A percentile compares a stretch with the other conserved stretches of the same genome.
Evolutionary conservation across 2,888 invertebrate species (phyloP).

Genomic region (Apotomis turbidana): DNA sequence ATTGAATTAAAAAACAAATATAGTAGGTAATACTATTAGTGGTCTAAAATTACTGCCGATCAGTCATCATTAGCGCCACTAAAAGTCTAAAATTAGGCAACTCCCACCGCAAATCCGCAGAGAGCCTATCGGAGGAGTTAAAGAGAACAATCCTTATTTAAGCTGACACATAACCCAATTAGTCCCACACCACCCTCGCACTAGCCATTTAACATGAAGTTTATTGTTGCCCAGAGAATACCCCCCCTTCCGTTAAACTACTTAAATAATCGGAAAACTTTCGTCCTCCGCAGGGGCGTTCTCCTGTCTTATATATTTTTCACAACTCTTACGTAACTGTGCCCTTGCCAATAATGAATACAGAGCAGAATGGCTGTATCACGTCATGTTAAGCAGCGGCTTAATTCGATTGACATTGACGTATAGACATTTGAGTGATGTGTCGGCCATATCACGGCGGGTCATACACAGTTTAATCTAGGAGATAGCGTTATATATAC

Average conservation of each 20-base stretch:
- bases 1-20: too few relatives aligned
- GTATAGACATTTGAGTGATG: too few relatives aligned
- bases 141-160: slow-evolving; percentile 52
- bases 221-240: slow-evolving; percentile 58
- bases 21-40: not conserved
- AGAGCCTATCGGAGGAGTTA: slow-evolving; percentile 20
- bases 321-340: slow-evolving; percentile 1
- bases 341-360: not conserved
- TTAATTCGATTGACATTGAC: too few relatives aligned
- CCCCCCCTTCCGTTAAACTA: slow-evolving; percentile 52
- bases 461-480: too few relatives aligned
- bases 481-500: too few relatives aligned
- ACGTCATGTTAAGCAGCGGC: too few relatives aligned
- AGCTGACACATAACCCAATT: slow-evolving; percentile 61
- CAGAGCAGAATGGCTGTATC: not conserved
- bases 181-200: slow-evolving; percentile 52
- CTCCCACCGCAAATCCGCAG: slow-evolving; percentile 32
- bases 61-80: not conserved
- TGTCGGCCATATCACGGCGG: too few relatives aligned
- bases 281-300: slow-evolving; percentile 47
- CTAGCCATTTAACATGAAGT: slow-evolving; percentile 60
- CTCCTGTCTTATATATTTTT: slow-evolving; percentile 22
- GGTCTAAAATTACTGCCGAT: not conserved
- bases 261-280: slow-evolving; percentile 64
- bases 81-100: slow-evolving; percentile 22